A percentile compares a stretch with the other conserved stretches of the same genome.
Evolutionary conservation across 2,113 vertebrate species (phyloP).

Genomic region (Cromileptes altivelis): DNA sequence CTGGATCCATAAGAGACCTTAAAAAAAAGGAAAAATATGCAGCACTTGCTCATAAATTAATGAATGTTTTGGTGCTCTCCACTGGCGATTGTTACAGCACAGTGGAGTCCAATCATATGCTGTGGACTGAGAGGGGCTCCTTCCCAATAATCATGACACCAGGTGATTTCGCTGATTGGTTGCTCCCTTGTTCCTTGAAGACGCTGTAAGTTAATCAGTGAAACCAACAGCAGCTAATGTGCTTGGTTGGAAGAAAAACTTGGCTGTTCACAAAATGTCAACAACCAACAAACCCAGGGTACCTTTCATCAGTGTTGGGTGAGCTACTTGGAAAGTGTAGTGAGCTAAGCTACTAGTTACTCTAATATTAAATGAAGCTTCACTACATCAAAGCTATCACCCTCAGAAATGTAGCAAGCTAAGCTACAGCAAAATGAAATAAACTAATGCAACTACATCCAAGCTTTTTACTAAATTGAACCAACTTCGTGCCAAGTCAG

Average conservation of each 20-base stretch:
- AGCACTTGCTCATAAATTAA: constrained; percentile 7
- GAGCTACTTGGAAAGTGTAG: too few species aligned
- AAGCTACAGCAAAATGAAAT: too few species aligned
- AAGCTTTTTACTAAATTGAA: too few species aligned
- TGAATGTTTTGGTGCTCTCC: constrained; percentile 33
- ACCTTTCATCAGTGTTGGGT: too few species aligned
- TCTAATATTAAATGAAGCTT: too few species aligned
- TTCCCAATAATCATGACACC: constrained; percentile 34
- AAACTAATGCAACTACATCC: too few species aligned
- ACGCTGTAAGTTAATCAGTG: constrained; percentile 31
- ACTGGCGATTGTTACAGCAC: constrained; percentile 19
- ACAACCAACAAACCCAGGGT: too few species aligned
- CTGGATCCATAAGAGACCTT: not conserved
- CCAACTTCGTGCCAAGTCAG: too few species aligned
- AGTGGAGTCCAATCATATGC: constrained; percentile 35
- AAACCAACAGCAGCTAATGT: constrained; percentile 12
- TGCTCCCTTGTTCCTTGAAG: constrained; percentile 14
- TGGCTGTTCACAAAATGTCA: too few species aligned
- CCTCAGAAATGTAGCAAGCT: too few species aligned
- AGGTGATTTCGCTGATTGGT: constrained; percentile 53
- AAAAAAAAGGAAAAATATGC: not conserved
- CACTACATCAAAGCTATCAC: too few species aligned
- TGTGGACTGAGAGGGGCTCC: constrained; percentile 22
- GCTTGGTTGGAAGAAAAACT: not conserved
- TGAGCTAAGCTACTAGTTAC: too few species aligned